Evolutionary conservation across 2,113 vertebrate species (phyloP), one percentile per base, ranked within the genome.

Genomic region (Aviceda subcristata): DNA sequence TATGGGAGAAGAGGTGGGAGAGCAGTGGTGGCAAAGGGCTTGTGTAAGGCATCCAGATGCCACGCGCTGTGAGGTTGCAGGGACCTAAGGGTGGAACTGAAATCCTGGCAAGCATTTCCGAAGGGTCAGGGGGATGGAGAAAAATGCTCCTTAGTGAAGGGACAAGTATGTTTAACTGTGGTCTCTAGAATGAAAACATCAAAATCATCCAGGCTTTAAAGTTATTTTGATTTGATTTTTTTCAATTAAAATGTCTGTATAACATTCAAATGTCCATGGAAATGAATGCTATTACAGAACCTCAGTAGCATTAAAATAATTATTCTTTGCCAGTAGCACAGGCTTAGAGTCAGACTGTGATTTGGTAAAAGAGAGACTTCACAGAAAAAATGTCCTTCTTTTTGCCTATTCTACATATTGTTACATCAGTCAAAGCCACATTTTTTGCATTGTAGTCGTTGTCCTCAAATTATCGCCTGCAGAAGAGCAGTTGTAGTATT

Each of bases 41-140:
- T 27, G 64, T 11, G 21, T 20, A 17, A 39, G 50, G 15, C 29
- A 15, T 23, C 27, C 46, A 39, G 36, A 14, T 22, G 30, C 22
- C 1, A 0, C 0, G 0, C 6, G 14, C 12, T 39, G 59, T 26
- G 43, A 62, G 12, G 17, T 3, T 23, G 20, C 15, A 64, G 83
- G 46, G 48, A n/a, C 57, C 18, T 24, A 20, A 68, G 15, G 24
- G 32, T 67, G 59, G 43, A 51, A 30, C 51, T 63, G 38, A 50
- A 72, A 59, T 67, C 46, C 39, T 51, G 51, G 53, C 15, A 11
- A 67, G 15, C 10, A 2, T 34, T 92, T 72, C 48, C 17, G 62
- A 86, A 57, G 2, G 0, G 10, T 53, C 34, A 41, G 34, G 45
- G 19, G 21, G 24, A 24, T 39, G 62, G 27, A n/a, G 63, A 36